Conservation (phyloP, 2,113 vertebrate species). For the Neolamprologus tretocephalus region DNA sequence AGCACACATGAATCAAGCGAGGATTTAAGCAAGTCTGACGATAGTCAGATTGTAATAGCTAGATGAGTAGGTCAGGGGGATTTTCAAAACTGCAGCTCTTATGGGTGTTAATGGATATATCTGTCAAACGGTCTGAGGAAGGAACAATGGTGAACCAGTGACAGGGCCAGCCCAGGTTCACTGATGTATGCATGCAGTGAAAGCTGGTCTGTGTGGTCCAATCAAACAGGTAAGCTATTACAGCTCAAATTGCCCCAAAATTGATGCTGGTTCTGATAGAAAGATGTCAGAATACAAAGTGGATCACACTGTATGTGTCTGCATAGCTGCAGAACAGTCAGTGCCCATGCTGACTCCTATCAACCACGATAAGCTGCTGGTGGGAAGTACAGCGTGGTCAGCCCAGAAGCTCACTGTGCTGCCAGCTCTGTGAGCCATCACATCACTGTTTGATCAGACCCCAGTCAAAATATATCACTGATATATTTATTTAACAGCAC, state of each 20-base stretch:
- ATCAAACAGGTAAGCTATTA: neutral
- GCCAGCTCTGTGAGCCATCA: neutral
- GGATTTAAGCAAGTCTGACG: neutral
- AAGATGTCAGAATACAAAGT: rapidly evolving
- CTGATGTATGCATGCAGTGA: neutral
- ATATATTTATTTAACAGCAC: neutral
- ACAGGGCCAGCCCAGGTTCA: neutral
- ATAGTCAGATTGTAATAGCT: neutral
- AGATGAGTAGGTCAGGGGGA: neutral
- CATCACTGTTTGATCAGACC: neutral
- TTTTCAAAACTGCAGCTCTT: neutral
- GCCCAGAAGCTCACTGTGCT: neutral
- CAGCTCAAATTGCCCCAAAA: neutral
- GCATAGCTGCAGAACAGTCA: neutral
- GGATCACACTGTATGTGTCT: neutral
- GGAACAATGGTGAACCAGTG: neutral
- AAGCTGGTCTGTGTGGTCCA: neutral
- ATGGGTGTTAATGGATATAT: rapidly evolving
- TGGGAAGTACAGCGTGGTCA: neutral
- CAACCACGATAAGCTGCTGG: neutral
- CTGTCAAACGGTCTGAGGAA: neutral
- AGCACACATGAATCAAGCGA: neutral
- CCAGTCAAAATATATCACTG: neutral
- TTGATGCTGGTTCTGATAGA: neutral
- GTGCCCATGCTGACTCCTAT: neutral